Evolutionary conservation across 2,888 invertebrate genomes (phyloP).

Genomic region (Caenorhabditis sp.): DNA sequence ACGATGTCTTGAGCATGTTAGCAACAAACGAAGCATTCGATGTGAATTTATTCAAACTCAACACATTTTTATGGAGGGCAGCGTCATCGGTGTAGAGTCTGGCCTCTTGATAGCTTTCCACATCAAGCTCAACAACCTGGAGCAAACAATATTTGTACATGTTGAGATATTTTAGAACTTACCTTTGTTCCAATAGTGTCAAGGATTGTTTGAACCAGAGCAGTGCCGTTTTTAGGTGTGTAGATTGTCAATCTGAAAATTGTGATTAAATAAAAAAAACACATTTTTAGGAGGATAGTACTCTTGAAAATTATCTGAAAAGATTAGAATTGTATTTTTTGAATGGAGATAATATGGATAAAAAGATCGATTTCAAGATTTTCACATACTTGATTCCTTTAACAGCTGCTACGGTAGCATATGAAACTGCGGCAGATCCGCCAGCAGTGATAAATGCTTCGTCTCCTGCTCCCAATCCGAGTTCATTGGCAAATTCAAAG

Average conservation of each 20-base stretch:
- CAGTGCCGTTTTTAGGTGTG: conserved; percentile 97
- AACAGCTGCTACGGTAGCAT: conserved; percentile 92
- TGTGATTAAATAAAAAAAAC: not conserved
- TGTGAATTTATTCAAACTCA: conserved; percentile 25
- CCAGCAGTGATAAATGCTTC: conserved; percentile 96
- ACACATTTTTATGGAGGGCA: conserved; percentile 21
- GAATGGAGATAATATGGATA: no score
- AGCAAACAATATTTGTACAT: no score
- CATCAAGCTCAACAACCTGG: conserved; percentile 74
- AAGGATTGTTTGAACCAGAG: conserved; percentile 77
- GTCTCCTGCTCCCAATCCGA: conserved; percentile 83
- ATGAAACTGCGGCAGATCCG: conserved; percentile 82
- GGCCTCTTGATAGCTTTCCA: conserved; percentile 24
- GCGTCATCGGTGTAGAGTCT: conserved; percentile 78
- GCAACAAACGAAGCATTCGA: conserved; percentile 32
- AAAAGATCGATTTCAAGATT: conserved; percentile 12
- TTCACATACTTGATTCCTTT: conserved; percentile 87
- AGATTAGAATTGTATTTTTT: no score
- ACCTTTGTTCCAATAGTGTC: conserved; percentile 82
- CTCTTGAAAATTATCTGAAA: no score
- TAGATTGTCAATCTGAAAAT: conserved; percentile 92
- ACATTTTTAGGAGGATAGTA: not conserved
- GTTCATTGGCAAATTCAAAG: conserved; percentile 79
- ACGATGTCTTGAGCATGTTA: conserved; percentile 28
- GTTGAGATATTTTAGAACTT: no score